phyloP scores from a whole-genome alignment of 2,797 vertebrate genomes.

The Bradypodion pumilum region DNA sequence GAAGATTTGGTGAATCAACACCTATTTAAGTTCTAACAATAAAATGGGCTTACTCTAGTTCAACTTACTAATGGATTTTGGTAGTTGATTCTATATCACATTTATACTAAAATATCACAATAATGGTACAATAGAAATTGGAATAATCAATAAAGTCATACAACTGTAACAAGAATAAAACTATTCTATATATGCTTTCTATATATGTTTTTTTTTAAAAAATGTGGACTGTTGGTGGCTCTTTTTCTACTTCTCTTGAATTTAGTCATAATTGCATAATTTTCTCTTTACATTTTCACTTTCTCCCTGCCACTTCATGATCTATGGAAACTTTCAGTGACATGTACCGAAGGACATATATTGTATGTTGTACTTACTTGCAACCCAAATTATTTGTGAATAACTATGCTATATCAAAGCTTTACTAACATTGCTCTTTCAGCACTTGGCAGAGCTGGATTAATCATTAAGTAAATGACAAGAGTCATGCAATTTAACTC shows the following conservation, averaged over 20 bases:
- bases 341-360: background rate
- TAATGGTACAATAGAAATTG: no score
- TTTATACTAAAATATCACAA: no score
- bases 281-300: background rate
- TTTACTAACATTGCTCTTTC: background rate
- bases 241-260: background rate
- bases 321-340: background rate
- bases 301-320: background rate
- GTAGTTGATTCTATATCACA: no score
- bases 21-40: no score
- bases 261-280: background rate
- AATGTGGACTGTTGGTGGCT: background rate
- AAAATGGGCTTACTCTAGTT: no score
- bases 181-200: background rate
- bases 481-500: background rate
- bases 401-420: background rate
- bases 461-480: background rate
- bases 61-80: no score
- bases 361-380: background rate
- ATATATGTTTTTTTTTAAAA: no score
- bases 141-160: no score
- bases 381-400: background rate
- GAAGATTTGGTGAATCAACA: no score
- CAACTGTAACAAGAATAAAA: no score
- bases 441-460: background rate